phyloP scores from a whole-genome alignment of 2,797 vertebrate species.

The Carapus acus region DNA sequence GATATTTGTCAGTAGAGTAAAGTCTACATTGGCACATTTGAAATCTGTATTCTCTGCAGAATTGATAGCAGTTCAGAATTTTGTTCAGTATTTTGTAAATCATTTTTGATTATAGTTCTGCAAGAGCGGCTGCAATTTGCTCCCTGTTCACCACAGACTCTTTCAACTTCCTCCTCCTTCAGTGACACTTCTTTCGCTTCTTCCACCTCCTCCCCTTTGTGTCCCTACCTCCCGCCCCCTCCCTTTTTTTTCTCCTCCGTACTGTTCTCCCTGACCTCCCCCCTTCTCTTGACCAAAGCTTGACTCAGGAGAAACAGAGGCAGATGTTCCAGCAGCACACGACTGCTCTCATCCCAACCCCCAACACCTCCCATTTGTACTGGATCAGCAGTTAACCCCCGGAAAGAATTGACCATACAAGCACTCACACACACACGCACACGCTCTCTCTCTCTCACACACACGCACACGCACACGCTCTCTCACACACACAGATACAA shows the following conservation, averaged over 20 bases:
- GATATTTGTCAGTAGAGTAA: too few species aligned
- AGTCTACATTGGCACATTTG: too few species aligned
- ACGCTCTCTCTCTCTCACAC: constrained; percentile 60
- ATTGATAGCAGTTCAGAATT: too few species aligned
- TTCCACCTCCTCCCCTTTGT: constrained; percentile 37
- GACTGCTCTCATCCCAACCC: constrained; percentile 71
- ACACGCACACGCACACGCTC: constrained; percentile 17
- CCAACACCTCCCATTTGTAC: constrained; percentile 67
- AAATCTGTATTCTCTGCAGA: too few species aligned
- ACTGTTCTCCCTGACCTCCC: constrained; percentile 2
- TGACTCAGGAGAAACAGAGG: constrained; percentile 73
- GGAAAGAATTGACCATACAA: constrained; percentile 69
- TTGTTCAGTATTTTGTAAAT: too few species aligned
- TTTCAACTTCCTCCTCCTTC: constrained; percentile 52
- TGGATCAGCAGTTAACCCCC: constrained; percentile 75
- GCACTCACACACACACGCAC: constrained; percentile 41
- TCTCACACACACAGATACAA: constrained; percentile 57
- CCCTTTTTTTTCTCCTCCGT: constrained; percentile 4
- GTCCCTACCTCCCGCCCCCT: constrained; percentile 9
- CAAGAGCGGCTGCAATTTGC: constrained; percentile 35
- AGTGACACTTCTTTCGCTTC: constrained; percentile 43
- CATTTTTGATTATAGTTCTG: constrained; percentile 33
- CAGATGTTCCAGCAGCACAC: constrained; percentile 86
- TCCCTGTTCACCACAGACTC: constrained; percentile 38
- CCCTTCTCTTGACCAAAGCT: constrained; percentile 59